Evolutionary conservation across 2,797 vertebrate species (phyloP).

Genomic region (Neoniphon sammara): DNA sequence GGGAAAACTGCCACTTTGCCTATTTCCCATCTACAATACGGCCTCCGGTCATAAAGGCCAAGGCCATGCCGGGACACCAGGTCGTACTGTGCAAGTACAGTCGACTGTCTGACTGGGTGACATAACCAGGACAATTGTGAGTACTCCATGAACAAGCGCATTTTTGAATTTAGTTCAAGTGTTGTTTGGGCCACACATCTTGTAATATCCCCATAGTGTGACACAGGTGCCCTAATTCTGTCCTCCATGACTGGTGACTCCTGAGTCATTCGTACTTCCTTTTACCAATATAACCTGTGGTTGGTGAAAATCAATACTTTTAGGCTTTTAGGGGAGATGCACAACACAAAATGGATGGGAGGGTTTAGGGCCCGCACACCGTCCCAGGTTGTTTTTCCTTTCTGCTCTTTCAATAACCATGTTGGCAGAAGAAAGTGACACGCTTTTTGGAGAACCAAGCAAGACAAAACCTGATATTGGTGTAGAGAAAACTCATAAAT

Average conservation of each 20-base stretch:
- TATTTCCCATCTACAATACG: constrained; percentile 66
- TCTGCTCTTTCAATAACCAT: too few relatives aligned
- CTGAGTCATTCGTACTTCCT: constrained; percentile 21
- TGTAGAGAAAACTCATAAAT: too few relatives aligned
- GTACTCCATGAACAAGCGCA: constrained; percentile 53
- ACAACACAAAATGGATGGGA: too few relatives aligned
- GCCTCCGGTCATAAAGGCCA: constrained; percentile 64
- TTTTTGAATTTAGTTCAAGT: constrained; percentile 57
- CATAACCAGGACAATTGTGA: constrained; percentile 59
- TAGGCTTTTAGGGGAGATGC: too few relatives aligned
- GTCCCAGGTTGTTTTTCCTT: too few relatives aligned
- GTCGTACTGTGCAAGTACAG: constrained; percentile 51
- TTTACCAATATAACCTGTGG: constrained; percentile 13
- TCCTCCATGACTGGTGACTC: constrained; percentile 32
- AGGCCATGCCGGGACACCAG: constrained; percentile 56
- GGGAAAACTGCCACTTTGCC: constrained; percentile 71
- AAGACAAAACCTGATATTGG: too few relatives aligned
- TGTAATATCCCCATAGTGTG: constrained; percentile 46
- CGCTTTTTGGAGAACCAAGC: too few relatives aligned
- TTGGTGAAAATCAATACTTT: background rate
- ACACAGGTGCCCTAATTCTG: constrained; percentile 58
- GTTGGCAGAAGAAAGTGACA: too few relatives aligned
- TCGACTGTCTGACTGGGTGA: constrained; percentile 54
- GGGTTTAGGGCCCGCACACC: too few relatives aligned
- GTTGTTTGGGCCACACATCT: constrained; percentile 50